Conservation (phyloP, 2,797 vertebrate genomes). For the Melanotaenia trifasciata region DNA sequence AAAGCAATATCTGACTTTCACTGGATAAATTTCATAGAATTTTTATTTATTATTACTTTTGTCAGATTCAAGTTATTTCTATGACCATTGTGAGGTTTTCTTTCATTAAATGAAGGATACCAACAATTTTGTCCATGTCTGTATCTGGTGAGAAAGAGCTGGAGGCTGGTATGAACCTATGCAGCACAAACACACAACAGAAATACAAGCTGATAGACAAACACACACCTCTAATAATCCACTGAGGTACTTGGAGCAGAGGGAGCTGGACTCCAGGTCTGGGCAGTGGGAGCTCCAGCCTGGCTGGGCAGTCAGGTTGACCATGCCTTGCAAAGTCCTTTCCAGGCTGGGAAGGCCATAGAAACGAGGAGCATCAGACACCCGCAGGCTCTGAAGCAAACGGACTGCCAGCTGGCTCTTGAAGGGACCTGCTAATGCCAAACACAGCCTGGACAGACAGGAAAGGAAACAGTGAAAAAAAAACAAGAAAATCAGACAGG, state of each 20-base stretch:
- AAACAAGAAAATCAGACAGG: conserved; percentile 42
- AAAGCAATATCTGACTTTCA: too few relatives aligned
- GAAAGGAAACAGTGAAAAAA: conserved; percentile 23
- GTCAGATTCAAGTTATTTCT: too few relatives aligned
- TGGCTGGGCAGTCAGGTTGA: conserved; percentile 88
- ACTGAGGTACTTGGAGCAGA: conserved; percentile 92
- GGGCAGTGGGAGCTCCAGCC: conserved; percentile 90
- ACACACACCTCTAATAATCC: conserved; percentile 90
- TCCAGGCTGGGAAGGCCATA: conserved; percentile 95
- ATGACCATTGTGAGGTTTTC: too few relatives aligned
- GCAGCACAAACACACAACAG: conserved; percentile 19
- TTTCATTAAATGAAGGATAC: too few relatives aligned
- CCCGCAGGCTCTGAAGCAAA: conserved; percentile 90
- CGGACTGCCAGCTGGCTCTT: conserved; percentile 90
- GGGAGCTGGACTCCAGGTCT: conserved; percentile 79
- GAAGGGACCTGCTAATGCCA: conserved; percentile 86
- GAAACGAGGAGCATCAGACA: conserved; percentile 93
- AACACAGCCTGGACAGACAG: conserved; percentile 82
- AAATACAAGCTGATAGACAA: conserved; percentile 6
- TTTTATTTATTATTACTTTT: too few relatives aligned
- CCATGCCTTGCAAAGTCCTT: conserved; percentile 91
- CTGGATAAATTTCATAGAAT: too few relatives aligned
- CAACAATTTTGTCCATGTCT: too few relatives aligned
- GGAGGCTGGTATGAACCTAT: conserved; percentile 29
- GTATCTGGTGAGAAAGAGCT: conserved; percentile 29